phyloP scores from a whole-genome alignment of 2,797 vertebrate species.

The Buphagus erythrorhynchus region DNA sequence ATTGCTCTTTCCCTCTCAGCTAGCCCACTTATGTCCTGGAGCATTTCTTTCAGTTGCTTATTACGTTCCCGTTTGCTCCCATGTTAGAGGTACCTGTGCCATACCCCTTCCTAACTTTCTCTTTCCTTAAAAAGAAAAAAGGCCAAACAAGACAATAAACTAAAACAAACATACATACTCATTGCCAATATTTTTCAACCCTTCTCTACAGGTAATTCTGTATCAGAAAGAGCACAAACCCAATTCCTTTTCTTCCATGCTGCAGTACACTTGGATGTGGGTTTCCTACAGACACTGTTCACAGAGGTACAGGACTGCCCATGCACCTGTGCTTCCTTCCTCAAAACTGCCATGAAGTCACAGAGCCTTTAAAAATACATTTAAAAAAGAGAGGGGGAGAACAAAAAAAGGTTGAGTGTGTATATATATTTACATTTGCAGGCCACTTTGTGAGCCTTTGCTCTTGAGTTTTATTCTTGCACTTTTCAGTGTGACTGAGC shows the following conservation, averaged over 20 bases:
- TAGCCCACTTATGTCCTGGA: not conserved
- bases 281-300: not conserved
- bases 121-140: not conserved
- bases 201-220: not conserved
- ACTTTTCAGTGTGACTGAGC: not conserved
- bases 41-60: not conserved
- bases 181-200: not conserved
- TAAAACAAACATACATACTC: not conserved
- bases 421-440: not conserved
- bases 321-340: not conserved
- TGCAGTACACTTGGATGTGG: not conserved
- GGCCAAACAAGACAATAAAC: not conserved
- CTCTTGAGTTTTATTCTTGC: not conserved
- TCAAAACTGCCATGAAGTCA: not conserved
- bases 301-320: not conserved
- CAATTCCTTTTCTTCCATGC: not conserved
- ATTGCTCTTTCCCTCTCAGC: not conserved
- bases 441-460: not conserved
- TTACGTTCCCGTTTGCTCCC: not conserved
- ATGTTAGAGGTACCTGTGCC: not conserved
- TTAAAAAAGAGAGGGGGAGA: rapidly evolving
- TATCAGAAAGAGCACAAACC: not conserved
- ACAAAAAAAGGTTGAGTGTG: not conserved
- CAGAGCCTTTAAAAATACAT: not conserved
- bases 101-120: not conserved